phyloP scores from a whole-genome alignment of 2,888 invertebrate species.

The Endotricha flammealis region DNA sequence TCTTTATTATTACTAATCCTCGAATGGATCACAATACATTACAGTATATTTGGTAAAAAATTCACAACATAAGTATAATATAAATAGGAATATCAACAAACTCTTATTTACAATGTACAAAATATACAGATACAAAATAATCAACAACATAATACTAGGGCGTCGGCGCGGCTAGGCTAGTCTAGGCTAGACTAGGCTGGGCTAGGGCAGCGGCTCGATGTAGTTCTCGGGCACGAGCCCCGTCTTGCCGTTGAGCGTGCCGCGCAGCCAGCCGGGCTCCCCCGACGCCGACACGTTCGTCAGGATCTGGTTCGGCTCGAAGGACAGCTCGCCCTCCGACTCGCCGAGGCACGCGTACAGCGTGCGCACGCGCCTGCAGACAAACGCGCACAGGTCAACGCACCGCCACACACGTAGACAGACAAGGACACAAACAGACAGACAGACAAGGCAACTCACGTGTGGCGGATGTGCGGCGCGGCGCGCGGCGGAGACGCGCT shows the following conservation, averaged over 20 bases:
- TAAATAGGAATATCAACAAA: constrained; percentile 75
- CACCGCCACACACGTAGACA: neutral
- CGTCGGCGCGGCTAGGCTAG: constrained; percentile 1
- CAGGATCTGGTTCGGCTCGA: constrained; percentile 99
- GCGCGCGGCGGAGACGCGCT: constrained; percentile 62
- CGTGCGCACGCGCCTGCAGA: constrained; percentile 91
- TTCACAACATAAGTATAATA: constrained; percentile 71
- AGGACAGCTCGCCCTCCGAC: constrained; percentile 97
- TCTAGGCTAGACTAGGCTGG: constrained; percentile 8
- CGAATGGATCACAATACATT: constrained; percentile 31
- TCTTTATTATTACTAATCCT: constrained; percentile 24
- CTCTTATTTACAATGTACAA: constrained; percentile 73
- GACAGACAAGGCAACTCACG: constrained; percentile 14
- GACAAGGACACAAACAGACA: neutral
- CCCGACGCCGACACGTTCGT: constrained; percentile 95
- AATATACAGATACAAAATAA: constrained; percentile 68
- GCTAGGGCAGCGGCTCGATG: constrained; percentile 90
- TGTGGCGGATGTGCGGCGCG: constrained; percentile 37
- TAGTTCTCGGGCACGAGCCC: constrained; percentile 98
- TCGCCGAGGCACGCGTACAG: constrained; percentile 97
- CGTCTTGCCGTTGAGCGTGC: constrained; percentile 92
- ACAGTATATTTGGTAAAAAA: constrained; percentile 74
- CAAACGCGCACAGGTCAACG: constrained; percentile 5
- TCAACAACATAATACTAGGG: constrained; percentile 52
- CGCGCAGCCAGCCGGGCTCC: constrained; percentile 99